These are phyloP conservation scores for Callospermophilus lateralis DNA, from an alignment of 2,113 vertebrate genomes.

Conservation along the genomic window DNA sequence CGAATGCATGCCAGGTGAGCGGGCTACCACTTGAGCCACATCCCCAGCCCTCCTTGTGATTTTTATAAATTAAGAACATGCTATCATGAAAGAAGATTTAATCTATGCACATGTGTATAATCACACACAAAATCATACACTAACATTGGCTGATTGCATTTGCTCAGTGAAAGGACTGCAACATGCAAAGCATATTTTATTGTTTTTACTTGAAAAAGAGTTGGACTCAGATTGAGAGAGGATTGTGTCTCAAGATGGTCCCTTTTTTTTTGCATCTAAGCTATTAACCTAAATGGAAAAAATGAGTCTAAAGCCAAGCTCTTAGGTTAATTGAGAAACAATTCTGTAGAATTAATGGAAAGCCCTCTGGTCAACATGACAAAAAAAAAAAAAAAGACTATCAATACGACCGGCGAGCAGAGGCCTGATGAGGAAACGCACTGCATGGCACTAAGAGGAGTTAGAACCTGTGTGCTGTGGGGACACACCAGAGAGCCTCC, in stretches of 20 bases:
- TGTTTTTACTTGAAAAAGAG: not conserved
- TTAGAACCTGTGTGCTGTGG: not conserved
- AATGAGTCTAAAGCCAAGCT: not conserved
- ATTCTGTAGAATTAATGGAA: not conserved
- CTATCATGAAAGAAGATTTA: not conserved
- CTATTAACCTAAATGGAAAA: not conserved
- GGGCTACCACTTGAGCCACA: no score
- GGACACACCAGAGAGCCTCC: not conserved
- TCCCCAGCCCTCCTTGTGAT: not conserved
- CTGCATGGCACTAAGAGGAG: no score
- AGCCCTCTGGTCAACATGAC: not conserved
- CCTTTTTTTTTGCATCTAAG: not conserved
- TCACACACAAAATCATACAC: not conserved
- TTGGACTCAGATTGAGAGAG: not conserved
- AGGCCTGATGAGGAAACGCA: fast-evolving
- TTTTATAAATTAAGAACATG: not conserved
- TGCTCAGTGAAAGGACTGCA: not conserved
- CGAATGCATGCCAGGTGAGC: no score
- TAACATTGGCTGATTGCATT: not conserved
- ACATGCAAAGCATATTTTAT: not conserved
- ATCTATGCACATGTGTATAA: not conserved
- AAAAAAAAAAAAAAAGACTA: not conserved
- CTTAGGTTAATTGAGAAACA: not conserved
- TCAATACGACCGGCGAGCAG: not conserved
- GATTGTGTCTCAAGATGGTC: not conserved